Evolutionary conservation across 2,113 vertebrate genomes (phyloP).

Genomic region (Pogonocichla stellata): DNA sequence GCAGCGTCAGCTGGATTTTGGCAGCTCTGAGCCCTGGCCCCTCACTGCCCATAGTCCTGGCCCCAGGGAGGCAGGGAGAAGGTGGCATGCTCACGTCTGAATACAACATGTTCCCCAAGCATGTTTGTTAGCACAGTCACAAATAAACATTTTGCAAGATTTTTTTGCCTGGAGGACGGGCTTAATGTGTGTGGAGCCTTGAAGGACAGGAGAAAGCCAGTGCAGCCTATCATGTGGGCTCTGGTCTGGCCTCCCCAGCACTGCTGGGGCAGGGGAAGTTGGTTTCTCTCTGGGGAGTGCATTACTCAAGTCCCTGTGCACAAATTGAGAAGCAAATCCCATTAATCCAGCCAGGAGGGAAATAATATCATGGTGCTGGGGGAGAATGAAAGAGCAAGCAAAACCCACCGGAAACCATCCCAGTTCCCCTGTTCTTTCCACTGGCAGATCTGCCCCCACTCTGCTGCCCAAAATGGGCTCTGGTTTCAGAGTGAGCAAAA

Average conservation of each 20-base stretch:
- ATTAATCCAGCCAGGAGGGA: not conserved
- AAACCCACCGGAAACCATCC: not conserved
- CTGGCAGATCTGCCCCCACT: not conserved
- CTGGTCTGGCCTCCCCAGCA: not conserved
- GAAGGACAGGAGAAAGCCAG: not conserved
- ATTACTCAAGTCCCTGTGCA: not conserved
- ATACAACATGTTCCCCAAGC: not conserved
- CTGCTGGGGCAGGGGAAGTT: not conserved
- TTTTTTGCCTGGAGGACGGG: not conserved
- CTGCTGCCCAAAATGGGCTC: not conserved
- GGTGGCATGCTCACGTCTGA: not conserved
- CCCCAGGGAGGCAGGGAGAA: not conserved
- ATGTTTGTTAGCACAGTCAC: not conserved
- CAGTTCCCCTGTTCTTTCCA: not conserved
- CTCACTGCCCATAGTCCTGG: not conserved
- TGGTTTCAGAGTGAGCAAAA: rapidly evolving
- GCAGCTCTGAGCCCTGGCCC: not conserved
- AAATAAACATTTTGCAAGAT: slow-evolving; percentile 4
- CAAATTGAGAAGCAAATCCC: not conserved
- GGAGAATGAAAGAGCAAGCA: not conserved
- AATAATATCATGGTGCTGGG: not conserved
- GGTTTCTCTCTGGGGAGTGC: not conserved
- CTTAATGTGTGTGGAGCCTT: not conserved
- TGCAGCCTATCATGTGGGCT: not conserved
- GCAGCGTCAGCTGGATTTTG: not conserved